A percentile compares a stretch with the other conserved stretches of the same genome.
Conservation (phyloP, 1,140 invertebrate species). For the Brachionus koreanus region DNA sequence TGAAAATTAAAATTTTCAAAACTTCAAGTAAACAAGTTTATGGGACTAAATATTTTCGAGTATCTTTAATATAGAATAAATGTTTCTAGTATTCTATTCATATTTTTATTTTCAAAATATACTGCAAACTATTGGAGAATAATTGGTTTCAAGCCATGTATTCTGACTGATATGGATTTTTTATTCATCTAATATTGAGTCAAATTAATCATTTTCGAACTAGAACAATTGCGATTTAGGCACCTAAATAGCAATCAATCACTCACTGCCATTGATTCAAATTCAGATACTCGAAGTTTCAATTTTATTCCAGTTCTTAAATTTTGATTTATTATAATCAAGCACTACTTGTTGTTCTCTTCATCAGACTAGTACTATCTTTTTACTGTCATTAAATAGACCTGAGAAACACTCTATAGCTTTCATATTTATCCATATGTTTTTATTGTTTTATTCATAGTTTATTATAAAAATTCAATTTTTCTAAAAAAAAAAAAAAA, state of each 20-base stretch:
- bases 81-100: background rate
- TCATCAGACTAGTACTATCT: background rate
- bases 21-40: background rate
- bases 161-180: too few species aligned
- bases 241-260: background rate
- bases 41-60: background rate
- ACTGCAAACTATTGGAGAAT: background rate
- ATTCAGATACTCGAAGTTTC: background rate
- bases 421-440: too few species aligned
- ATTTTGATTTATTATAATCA: background rate
- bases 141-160: background rate
- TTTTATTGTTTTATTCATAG: too few species aligned
- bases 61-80: background rate
- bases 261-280: background rate
- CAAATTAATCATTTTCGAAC: background rate
- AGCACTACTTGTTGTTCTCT: background rate
- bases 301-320: background rate
- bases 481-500: too few species aligned
- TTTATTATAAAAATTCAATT: too few species aligned
- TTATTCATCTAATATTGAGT: background rate
- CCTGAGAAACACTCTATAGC: too few species aligned
- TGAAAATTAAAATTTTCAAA: conserved; percentile 1
- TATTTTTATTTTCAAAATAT: background rate
- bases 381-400: background rate
- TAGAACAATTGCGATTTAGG: background rate